Evolutionary conservation across 2,113 vertebrate genomes (phyloP).

Genomic region (Zapus hudsonius): DNA sequence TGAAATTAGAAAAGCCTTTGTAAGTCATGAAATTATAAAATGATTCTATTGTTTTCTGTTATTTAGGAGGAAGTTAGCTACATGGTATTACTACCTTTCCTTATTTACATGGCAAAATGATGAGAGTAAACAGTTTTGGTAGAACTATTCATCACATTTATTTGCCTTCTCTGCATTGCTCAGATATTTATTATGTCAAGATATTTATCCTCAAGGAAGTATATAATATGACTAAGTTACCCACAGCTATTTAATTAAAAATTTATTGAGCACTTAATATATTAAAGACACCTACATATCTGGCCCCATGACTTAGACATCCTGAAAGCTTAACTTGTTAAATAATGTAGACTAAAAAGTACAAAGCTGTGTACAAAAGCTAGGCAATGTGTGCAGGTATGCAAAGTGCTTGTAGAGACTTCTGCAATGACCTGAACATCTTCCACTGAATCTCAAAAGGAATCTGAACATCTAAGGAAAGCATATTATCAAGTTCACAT

Average conservation of each 20-base stretch:
- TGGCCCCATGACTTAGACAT: neutral
- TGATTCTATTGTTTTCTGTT: neutral
- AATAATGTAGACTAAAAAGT: neutral
- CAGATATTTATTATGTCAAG: neutral
- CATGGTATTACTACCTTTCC: neutral
- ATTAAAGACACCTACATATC: neutral
- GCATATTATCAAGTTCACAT: neutral
- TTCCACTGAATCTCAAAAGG: neutral
- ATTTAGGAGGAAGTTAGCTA: neutral
- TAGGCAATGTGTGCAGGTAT: neutral
- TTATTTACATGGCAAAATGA: slow-evolving; percentile 2
- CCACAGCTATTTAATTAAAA: slow-evolving; percentile 7
- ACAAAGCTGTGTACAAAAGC: neutral
- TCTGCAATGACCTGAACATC: neutral
- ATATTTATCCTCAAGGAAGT: slow-evolving; percentile 9
- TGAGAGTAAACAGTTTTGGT: neutral
- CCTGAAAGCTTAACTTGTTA: neutral
- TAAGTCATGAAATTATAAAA: neutral
- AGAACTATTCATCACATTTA: neutral
- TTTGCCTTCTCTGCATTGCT: slow-evolving; percentile 3
- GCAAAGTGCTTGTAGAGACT: neutral
- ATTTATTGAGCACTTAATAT: neutral
- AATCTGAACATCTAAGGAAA: slow-evolving; percentile 4
- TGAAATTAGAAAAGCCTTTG: neutral
- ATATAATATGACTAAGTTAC: neutral